Evolutionary conservation across 2,113 vertebrate genomes (phyloP), one percentile per base, ranked within the genome.

Genomic region (Ophthalmolycus amberensis): DNA sequence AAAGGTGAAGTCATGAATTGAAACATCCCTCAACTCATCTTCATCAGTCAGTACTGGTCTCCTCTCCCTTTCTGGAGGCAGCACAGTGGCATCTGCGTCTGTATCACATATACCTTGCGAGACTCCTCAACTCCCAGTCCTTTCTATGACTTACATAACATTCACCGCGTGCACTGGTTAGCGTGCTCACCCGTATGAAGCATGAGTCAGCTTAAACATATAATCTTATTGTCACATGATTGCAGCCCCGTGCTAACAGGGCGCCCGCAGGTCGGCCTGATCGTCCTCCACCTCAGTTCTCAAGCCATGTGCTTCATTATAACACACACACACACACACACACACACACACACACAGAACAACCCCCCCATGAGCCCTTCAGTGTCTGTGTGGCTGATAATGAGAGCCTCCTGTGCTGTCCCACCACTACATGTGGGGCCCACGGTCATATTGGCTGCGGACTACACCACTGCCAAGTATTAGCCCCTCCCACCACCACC

Each of bases 371-470:
- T 32, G 50, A 58, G 25, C 63, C 73, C 76, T 70, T 42, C 9
- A 18, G 60, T 62, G 58, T 76, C 71, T 63, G 60, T 81, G 71
- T 72, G 83, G 76, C 73, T 77, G 72, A 82, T 90, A 90, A 89
- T 82, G 86, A 91, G 79, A 22, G 56, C 71, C 85, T 84, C 75
- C 79, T 82, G 84, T 83, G 80, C 83, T 54, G 29, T 69, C 83
- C 73, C 68, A 60, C 67, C 60, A 71, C 78, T 62, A 83, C 91
- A 90, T 88, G 92, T 93, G 94, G 66, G 91, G 83, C 92, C 86
- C 78, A 50, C 62, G 29, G 82, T 88, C 77, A 87, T 71, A 70
- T 72, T 75, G 63, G 40, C 78, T 84, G 37, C 75, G 87, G 84
- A 60, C 77, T 71, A 59, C 34, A 81, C 84, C 63, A 37, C 79